These are phyloP conservation scores for Bombus superbus DNA, from an alignment of 1,140 invertebrate species.

Conservation along the genomic window DNA sequence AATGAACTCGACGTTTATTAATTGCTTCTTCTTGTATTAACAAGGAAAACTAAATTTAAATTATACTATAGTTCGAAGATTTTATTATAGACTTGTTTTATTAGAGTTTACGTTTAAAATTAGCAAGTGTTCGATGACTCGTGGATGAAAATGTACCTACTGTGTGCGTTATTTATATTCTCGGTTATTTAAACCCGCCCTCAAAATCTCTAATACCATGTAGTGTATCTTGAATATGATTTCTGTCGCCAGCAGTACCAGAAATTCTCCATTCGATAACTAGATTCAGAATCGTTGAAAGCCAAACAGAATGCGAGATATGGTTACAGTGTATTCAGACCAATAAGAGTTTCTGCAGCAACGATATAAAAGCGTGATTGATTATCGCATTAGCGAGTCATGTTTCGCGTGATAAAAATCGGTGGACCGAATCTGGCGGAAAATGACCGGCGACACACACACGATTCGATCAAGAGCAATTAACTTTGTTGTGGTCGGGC, in stretches of 20 bases:
- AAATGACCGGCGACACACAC: conserved; percentile 1
- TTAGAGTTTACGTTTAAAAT: neutral
- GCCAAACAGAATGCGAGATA: neutral
- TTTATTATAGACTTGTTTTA: neutral
- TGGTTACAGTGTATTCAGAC: no score
- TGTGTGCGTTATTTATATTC: no score
- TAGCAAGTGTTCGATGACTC: no score
- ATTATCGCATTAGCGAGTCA: conserved; percentile 16
- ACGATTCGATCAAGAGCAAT: neutral
- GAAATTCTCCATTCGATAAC: neutral
- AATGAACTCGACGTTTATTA: no score
- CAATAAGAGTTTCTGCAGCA: no score
- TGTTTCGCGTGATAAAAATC: conserved; percentile 7
- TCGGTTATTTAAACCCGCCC: no score
- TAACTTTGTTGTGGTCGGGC: conserved; percentile 19
- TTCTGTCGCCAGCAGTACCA: neutral
- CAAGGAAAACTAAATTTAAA: neutral
- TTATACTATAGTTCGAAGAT: neutral
- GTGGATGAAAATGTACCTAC: neutral
- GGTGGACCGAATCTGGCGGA: neutral
- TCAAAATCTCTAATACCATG: no score
- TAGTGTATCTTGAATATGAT: neutral
- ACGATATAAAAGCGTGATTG: neutral
- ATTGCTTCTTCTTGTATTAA: no score
- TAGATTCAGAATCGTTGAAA: neutral